Percentiles rank a stretch among this genome's conserved stretches.
Evolutionary conservation across 2,888 invertebrate genomes (phyloP).

Genomic region (Odontothrips loti): DNA sequence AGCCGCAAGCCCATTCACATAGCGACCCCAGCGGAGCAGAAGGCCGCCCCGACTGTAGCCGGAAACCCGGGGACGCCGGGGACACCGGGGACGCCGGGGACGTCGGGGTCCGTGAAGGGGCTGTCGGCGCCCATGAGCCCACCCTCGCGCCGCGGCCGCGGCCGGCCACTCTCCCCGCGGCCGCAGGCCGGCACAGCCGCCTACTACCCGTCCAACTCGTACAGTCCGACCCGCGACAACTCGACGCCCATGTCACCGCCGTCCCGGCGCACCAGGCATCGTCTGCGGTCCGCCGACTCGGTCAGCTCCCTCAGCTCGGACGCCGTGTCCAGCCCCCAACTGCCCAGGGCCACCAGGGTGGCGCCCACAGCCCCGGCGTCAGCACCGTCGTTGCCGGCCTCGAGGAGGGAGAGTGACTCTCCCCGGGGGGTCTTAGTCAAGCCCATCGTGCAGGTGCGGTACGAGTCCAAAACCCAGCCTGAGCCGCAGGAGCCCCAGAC

Average conservation of each 20-base stretch:
- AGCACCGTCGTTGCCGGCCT: background rate
- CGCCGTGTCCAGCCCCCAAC: conserved; percentile 21
- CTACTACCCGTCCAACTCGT: conserved; percentile 19
- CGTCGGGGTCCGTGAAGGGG: background rate
- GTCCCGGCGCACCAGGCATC: background rate
- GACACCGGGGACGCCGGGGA: no score
- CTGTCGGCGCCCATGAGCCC: conserved; percentile 15
- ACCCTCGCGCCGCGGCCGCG: background rate
- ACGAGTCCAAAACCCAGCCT: conserved; percentile 33
- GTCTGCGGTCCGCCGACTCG: conserved; percentile 27
- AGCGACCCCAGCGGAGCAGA: conserved; percentile 46
- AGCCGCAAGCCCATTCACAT: conserved; percentile 69
- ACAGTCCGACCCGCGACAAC: background rate
- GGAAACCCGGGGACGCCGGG: background rate
- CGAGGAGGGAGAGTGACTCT: background rate
- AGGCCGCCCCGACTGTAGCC: background rate
- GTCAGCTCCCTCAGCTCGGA: conserved; percentile 30
- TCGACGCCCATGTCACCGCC: background rate
- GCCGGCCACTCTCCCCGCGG: background rate
- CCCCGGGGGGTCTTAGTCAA: conserved; percentile 29
- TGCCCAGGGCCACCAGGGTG: background rate
- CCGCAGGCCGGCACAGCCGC: background rate
- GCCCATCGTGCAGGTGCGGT: conserved; percentile 32
- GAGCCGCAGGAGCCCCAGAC: no score
- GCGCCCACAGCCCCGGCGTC: background rate